Conservation (phyloP, 2,797 vertebrate genomes). For the Glyptemys insculpta region DNA sequence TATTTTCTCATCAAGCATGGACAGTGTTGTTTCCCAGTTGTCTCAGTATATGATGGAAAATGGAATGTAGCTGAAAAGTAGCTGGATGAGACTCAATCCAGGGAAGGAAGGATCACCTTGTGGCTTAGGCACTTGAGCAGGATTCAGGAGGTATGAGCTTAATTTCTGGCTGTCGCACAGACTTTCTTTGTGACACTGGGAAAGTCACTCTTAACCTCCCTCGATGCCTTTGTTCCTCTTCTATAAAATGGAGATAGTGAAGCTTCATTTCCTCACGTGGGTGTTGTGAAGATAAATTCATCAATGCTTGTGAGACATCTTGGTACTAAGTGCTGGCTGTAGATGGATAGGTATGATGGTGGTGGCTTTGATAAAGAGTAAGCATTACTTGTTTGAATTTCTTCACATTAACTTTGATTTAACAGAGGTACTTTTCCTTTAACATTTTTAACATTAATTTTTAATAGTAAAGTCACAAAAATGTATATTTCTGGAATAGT, state of each 20-base stretch:
- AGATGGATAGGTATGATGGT: background rate
- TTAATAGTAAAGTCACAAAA: background rate
- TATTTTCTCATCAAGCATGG: background rate
- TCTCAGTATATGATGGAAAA: background rate
- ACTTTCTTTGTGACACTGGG: background rate
- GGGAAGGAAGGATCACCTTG: background rate
- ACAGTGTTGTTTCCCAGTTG: background rate
- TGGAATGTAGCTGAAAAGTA: background rate
- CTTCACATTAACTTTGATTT: background rate
- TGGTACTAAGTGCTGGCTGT: background rate
- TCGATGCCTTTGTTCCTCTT: background rate
- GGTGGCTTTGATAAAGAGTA: background rate
- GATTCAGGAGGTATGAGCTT: background rate
- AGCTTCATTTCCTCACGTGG: background rate
- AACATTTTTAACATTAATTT: background rate
- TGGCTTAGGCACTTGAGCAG: background rate
- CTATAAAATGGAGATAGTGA: background rate
- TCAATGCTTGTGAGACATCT: background rate
- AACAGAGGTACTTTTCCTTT: background rate
- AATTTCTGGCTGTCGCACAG: background rate
- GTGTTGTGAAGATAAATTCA: background rate
- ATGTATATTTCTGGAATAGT: background rate
- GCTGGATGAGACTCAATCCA: background rate
- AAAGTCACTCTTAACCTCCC: background rate
- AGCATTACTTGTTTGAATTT: accelerated